These are phyloP conservation scores for Polyommatus icarus DNA, from an alignment of 2,888 invertebrate genomes.

Conservation along the genomic window DNA sequence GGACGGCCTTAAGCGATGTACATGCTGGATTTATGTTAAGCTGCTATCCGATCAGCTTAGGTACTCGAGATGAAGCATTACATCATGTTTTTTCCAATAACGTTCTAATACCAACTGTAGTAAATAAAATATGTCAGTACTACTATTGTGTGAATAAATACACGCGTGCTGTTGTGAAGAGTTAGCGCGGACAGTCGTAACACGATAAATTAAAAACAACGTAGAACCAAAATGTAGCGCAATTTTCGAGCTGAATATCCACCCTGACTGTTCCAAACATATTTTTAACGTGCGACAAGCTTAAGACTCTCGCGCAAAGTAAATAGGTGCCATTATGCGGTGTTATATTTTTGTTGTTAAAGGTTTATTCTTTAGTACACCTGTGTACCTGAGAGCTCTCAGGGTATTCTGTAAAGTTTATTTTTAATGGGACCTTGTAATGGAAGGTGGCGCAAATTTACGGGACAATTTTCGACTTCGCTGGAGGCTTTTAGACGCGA, in stretches of 20 bases:
- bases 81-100: too few species aligned
- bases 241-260: constrained; percentile 23
- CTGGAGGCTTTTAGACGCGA: constrained; percentile 64
- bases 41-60: too few species aligned
- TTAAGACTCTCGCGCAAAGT: constrained; percentile 24
- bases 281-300: constrained; percentile 25
- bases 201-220: constrained; percentile 8
- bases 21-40: too few species aligned
- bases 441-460: constrained; percentile 73
- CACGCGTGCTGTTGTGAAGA: neutral
- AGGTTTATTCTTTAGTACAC: constrained; percentile 68
- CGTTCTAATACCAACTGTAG: too few species aligned
- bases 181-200: neutral
- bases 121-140: too few species aligned
- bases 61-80: too few species aligned
- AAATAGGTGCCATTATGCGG: constrained; percentile 23
- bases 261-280: constrained; percentile 19
- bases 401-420: constrained; percentile 69
- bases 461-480: constrained; percentile 73
- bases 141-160: too few species aligned
- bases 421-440: constrained; percentile 74
- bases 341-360: constrained; percentile 45
- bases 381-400: constrained; percentile 73
- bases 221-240: constrained; percentile 7
- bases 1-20: too few species aligned